A percentile compares a stretch with the other conserved stretches of the same genome.
Evolutionary conservation across 2,888 invertebrate genomes (phyloP).

Genomic region (Spilarctia lutea): DNA sequence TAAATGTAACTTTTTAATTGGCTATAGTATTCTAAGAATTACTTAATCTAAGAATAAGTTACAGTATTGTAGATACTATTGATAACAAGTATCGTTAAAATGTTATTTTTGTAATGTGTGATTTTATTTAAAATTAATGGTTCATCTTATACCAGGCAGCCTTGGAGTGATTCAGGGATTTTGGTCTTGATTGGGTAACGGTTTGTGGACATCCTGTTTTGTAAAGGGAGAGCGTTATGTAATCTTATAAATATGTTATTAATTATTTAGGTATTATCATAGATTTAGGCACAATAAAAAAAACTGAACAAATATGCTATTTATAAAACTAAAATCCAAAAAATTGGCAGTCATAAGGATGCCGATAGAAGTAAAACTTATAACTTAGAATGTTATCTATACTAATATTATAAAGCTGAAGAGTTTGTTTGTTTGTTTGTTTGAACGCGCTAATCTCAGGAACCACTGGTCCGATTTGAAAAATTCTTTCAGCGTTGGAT

Average conservation of each 20-base stretch:
- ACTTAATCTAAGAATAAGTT: neutral
- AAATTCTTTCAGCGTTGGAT: no score
- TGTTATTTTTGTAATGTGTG: no score
- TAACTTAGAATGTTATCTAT: no score
- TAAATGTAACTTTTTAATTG: neutral
- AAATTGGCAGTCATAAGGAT: no score
- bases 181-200: neutral
- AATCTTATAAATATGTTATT: neutral
- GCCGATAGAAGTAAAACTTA: no score
- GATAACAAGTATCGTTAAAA: neutral
- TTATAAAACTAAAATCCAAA: slow-evolving; percentile 27
- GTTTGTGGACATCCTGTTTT: neutral
- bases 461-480: no score
- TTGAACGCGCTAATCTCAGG: no score
- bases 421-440: no score
- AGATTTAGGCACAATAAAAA: neutral
- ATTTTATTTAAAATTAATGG: neutral
- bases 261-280: neutral
- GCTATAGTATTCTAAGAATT: neutral
- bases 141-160: neutral
- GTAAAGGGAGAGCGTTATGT: neutral
- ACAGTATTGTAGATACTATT: neutral
- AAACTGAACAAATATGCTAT: neutral
- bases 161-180: neutral
- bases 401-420: no score